Percentiles rank a stretch among this genome's conserved stretches.
Conservation (phyloP, 1,140 invertebrate genomes). For the Caligus rogercresseyi region DNA sequence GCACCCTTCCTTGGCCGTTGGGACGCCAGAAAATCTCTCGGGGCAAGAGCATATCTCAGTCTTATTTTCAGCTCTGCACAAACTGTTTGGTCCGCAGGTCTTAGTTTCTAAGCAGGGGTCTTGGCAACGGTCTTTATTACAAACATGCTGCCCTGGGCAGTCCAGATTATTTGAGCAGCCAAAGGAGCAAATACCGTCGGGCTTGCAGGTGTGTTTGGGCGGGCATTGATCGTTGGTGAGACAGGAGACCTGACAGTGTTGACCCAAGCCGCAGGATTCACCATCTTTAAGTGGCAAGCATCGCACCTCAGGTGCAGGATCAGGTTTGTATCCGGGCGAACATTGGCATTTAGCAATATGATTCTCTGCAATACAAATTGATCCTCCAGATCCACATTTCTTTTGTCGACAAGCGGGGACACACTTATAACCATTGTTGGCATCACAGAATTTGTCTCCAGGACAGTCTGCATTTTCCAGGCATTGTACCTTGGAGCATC, state of each 20-base stretch:
- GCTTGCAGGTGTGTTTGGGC: slow-evolving; percentile 49
- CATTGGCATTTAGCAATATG: slow-evolving; percentile 63
- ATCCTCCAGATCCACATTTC: slow-evolving; percentile 34
- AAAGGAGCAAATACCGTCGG: slow-evolving; percentile 51
- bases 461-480: slow-evolving; percentile 66
- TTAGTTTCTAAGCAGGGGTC: slow-evolving; percentile 56
- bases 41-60: slow-evolving; percentile 51
- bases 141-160: slow-evolving; percentile 51
- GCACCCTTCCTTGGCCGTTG: slow-evolving; percentile 72
- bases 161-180: slow-evolving; percentile 64
- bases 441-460: slow-evolving; percentile 53
- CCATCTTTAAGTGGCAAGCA: slow-evolving; percentile 32
- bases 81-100: slow-evolving; percentile 63
- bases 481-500: slow-evolving; percentile 58
- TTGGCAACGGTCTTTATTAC: slow-evolving; percentile 60
- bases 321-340: slow-evolving; percentile 53
- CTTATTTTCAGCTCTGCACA: slow-evolving; percentile 47
- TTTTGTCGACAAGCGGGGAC: not conserved
- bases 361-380: slow-evolving; percentile 66
- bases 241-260: slow-evolving; percentile 48
- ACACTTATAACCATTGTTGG: not conserved
- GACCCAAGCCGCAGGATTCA: slow-evolving; percentile 19
- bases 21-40: slow-evolving; percentile 59
- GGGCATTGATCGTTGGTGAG: slow-evolving; percentile 58
- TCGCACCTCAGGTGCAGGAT: slow-evolving; percentile 58